Evolutionary conservation across 2,113 vertebrate species (phyloP).

Genomic region (Hemiscyllium ocellatum): DNA sequence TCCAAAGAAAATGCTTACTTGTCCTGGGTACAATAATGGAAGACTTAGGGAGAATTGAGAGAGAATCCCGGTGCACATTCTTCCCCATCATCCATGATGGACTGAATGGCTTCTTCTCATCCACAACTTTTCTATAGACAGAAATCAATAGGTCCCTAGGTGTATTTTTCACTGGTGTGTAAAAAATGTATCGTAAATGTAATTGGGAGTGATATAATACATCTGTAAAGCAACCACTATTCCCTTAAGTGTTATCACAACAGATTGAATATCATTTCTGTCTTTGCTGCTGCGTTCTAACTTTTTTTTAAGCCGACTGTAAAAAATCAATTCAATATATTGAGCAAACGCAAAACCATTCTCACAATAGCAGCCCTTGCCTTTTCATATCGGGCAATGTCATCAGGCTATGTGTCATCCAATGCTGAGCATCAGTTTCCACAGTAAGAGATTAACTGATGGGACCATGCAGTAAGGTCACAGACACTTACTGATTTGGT

Average conservation of each 20-base stretch:
- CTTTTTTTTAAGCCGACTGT: not conserved
- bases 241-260: conserved; percentile 16
- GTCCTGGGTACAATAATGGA: not conserved
- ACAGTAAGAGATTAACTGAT: conserved; percentile 10
- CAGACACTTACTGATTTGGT: conserved; percentile 35
- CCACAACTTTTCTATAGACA: not conserved
- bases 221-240: conserved; percentile 24
- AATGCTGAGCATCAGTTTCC: not conserved
- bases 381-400: conserved; percentile 17
- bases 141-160: not conserved
- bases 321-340: conserved; percentile 17
- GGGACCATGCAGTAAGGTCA: conserved; percentile 36
- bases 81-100: not conserved
- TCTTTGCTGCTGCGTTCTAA: not conserved
- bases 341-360: not conserved
- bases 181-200: not conserved
- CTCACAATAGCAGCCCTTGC: conserved; percentile 1
- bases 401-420: conserved; percentile 6
- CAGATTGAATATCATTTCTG: conserved; percentile 26
- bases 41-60: not conserved
- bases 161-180: not conserved
- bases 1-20: not conserved
- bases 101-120: not conserved
- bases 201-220: conserved; percentile 19
- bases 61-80: not conserved